Base-by-base conservation (phyloP, 2,888 invertebrate species). In the Campopleginae sp. region DNA sequence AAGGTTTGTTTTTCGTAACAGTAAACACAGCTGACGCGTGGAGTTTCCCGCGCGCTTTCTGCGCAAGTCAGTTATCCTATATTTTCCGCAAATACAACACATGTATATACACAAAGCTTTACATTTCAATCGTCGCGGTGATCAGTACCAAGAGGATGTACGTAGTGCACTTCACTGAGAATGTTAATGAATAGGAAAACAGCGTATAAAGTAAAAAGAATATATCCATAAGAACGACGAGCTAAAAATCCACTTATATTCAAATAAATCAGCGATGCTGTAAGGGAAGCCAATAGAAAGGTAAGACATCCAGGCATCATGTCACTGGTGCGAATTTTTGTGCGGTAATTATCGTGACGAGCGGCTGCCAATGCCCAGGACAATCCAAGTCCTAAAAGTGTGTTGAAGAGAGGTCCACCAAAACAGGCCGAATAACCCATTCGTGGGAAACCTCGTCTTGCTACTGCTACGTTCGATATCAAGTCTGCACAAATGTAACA, bases 381-480 rank as follows among this genome's bases (percentile, higher is more conserved):
- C 65, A 94, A 86, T 23, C 94, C 94, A 8, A 94, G 90, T 23
- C 94, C 94, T 51, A 94, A 79, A 7, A 95, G 90, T 2, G 94
- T 92, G 88, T 94, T 96, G 89, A 96, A 95, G 80, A 96, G 93
- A 1, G 96, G 96, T 7, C 96, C 96, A 23, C 96, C 96, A 90
- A 96, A 96, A 83, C 96, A 96, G 0, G 96, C 96, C 0, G 96
- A 95, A 89, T 95, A 95, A 0, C 95, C 96, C 95, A 96, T 96
- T 82, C 95, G 94, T 0, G 96, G 95, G 90, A 94, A 95, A 1
- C 96, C 96, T 88, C 95, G 95, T 75, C 94, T 93, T 0, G 96
- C 96, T 88, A 96, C 94, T 7, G 95, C 92, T 0, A 95, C 90
- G 90, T 96, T 95, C 1, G 96, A 94, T 86, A 96, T 94, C 77